A percentile compares a stretch with the other conserved stretches of the same genome.
Evolutionary conservation across 2,888 invertebrate genomes (phyloP).

Genomic region (Rhopalosiphum nymphaeae): DNA sequence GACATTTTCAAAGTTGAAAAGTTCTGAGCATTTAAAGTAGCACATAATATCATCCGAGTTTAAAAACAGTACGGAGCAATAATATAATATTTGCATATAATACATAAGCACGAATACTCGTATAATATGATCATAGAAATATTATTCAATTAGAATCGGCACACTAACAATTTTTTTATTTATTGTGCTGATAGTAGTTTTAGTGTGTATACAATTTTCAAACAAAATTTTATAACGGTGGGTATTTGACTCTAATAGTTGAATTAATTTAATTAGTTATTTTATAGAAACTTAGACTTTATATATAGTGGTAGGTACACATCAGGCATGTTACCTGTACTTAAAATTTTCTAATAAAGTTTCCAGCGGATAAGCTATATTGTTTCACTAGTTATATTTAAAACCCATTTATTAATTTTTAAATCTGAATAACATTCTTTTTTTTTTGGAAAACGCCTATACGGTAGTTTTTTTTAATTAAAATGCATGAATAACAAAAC

Average conservation of each 20-base stretch:
- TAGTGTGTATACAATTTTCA: neutral
- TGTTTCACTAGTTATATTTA: neutral
- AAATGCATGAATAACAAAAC: constrained; percentile 32
- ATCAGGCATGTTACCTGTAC: neutral
- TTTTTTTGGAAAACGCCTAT: neutral
- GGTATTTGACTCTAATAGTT: neutral
- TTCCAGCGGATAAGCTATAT: neutral
- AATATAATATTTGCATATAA: constrained; percentile 14
- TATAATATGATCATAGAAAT: neutral
- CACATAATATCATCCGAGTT: constrained; percentile 7
- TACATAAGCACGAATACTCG: neutral
- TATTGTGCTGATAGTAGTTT: neutral
- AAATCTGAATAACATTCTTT: constrained; percentile 15
- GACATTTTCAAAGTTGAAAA: constrained; percentile 52
- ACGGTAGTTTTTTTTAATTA: constrained; percentile 37
- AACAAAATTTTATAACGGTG: neutral
- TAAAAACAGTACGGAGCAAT: neutral
- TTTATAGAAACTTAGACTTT: neutral
- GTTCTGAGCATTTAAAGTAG: constrained; percentile 16
- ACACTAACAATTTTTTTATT: neutral
- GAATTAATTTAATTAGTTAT: neutral
- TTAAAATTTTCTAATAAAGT: neutral
- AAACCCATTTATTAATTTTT: constrained; percentile 23
- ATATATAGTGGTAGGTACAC: neutral
- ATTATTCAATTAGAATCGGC: neutral